Base-by-base conservation (phyloP, 2,113 vertebrate genomes). In the Zosterops japonicus region DNA sequence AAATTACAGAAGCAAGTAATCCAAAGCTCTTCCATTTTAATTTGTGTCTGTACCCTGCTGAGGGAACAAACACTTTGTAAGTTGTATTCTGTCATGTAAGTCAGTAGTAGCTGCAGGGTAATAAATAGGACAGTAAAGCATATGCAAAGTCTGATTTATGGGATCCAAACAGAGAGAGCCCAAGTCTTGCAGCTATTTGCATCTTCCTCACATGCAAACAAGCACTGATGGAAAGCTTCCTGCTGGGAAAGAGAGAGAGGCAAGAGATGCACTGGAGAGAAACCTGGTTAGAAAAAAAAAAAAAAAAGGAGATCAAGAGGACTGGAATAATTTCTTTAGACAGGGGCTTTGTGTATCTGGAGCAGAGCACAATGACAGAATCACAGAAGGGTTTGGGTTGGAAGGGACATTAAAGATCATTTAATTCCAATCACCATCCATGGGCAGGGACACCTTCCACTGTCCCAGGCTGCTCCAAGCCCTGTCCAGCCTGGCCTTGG, bases 21-120 rank as follows among this genome's bases (percentile, higher is more conserved):
- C 70, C 94, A 96, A 95, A 89, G 2, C 89, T 96, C 90, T 93
- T 97, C 95, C 83, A 96, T 95, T 95, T 84, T 89, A 92, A 96
- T 91, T 93, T 96, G 95, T 87, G 83, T 93, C 86, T 83, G 77
- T 76, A 56, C 88, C 97, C 93, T 88, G 97, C 97, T 97, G 97
- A 56, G 96, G 88, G 80, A 97, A 96, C 97, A 96, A 93, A 95
- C 75, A 88, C 71, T 87, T 56, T 79, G 31, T 80, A 63, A 81
- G 60, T 63, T 65, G 88, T 91, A 92, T 59, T 31, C 88, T 83
- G 75, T 83, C 76, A 60, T 60, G 84, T 65, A 91, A 80, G 85
- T 92, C 93, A 55, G 56, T 28, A 12, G 60, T 47, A 63, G 92
- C 91, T 90, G 50, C 93, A 90, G 63, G 90, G 81, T 28, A 47